phyloP scores from a whole-genome alignment of 1,140 invertebrate genomes.

The Dryas iulia region DNA sequence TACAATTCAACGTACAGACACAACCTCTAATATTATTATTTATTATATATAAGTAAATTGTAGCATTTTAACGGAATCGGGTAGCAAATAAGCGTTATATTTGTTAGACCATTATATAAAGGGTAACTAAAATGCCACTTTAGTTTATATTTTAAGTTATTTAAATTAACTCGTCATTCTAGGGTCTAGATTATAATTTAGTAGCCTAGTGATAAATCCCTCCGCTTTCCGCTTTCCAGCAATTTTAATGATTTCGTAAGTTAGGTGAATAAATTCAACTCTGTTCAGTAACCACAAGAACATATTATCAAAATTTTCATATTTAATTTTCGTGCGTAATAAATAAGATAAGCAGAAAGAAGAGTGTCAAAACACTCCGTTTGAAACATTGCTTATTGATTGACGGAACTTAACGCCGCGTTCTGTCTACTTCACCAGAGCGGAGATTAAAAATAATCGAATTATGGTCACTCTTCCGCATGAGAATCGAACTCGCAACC shows the following conservation, averaged over 20 bases:
- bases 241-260: background rate
- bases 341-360: too few relatives aligned
- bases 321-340: too few relatives aligned
- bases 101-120: background rate
- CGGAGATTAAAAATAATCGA: too few relatives aligned
- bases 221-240: background rate
- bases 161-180: background rate
- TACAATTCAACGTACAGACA: conserved; percentile 1
- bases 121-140: background rate
- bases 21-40: conserved; percentile 24
- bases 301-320: too few relatives aligned
- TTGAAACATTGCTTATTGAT: too few relatives aligned
- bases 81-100: background rate
- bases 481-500: too few relatives aligned
- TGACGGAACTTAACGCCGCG: too few relatives aligned
- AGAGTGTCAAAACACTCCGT: too few relatives aligned
- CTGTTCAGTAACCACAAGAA: too few relatives aligned
- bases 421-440: too few relatives aligned
- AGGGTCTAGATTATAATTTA: background rate
- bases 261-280: background rate
- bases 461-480: too few relatives aligned
- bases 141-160: too few relatives aligned
- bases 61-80: conserved; percentile 18
- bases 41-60: background rate
- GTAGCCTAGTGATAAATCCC: background rate